Percentiles rank a stretch among this genome's conserved stretches.
These are phyloP conservation scores for Donacobius atricapilla DNA, from an alignment of 2,113 vertebrate species.

Conservation along the genomic window DNA sequence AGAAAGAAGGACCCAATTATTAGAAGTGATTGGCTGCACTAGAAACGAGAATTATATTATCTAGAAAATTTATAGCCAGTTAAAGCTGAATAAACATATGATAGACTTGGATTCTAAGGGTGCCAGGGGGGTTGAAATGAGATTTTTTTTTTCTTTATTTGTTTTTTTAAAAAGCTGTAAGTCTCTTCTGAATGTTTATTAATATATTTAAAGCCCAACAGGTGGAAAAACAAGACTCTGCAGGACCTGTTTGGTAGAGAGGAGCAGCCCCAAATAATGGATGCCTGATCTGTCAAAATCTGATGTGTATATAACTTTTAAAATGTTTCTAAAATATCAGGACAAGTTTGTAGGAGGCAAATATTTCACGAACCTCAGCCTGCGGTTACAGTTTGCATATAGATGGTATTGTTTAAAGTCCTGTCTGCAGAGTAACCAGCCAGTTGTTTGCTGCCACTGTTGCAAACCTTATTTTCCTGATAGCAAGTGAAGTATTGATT, in stretches of 20 bases:
- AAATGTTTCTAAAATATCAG: neutral
- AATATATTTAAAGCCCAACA: neutral
- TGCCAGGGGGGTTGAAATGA: neutral
- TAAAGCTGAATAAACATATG: neutral
- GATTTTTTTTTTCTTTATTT: neutral
- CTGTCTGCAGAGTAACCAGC: neutral
- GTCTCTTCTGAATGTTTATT: neutral
- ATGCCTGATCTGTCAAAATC: neutral
- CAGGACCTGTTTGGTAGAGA: neutral
- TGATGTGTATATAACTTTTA: fast-evolving
- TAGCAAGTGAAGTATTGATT: neutral
- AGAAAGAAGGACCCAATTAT: neutral
- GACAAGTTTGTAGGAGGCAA: neutral
- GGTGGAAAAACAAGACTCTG: neutral
- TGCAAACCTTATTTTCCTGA: neutral
- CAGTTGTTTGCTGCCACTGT: neutral
- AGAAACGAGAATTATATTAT: neutral
- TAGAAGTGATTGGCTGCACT: neutral
- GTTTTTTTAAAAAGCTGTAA: neutral
- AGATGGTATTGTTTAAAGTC: neutral
- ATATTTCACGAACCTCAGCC: neutral
- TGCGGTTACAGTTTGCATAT: neutral
- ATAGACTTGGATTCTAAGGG: neutral
- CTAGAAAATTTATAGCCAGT: neutral
- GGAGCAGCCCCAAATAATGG: neutral